Evolutionary conservation across 2,888 invertebrate species (phyloP).

Genomic region (Cerastis leucographa): DNA sequence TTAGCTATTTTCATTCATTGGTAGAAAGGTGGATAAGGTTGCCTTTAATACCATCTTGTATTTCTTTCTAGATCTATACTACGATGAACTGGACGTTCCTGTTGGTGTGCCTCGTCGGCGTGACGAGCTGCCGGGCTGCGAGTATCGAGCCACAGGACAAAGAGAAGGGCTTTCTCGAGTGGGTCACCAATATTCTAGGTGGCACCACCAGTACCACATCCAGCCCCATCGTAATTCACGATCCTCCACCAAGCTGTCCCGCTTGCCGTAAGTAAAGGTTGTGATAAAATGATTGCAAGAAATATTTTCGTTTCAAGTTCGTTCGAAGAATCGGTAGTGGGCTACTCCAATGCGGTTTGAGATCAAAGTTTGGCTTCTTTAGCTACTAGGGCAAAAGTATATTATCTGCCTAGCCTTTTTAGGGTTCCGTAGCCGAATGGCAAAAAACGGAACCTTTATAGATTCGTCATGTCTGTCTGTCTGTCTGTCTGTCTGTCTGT

Average conservation of each 20-base stretch:
- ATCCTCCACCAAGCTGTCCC: constrained; percentile 85
- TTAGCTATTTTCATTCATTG: background rate
- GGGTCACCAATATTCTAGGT: constrained; percentile 83
- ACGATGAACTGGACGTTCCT: constrained; percentile 77
- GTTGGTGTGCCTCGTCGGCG: constrained; percentile 73
- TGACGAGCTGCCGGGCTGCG: constrained; percentile 69
- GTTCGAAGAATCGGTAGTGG: background rate
- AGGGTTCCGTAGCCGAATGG: too few species aligned
- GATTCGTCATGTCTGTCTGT: too few species aligned
- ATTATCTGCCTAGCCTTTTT: background rate
- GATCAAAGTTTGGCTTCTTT: background rate
- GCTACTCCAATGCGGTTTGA: background rate
- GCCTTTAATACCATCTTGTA: background rate
- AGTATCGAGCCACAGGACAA: constrained; percentile 59
- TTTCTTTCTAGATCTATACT: constrained; percentile 35
- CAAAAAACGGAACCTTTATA: too few species aligned
- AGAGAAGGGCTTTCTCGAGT: constrained; percentile 85
- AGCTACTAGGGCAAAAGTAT: background rate
- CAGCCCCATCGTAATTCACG: constrained; percentile 69
- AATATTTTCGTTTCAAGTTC: background rate
- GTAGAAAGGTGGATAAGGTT: background rate
- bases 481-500: too few species aligned
- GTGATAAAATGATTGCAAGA: background rate
- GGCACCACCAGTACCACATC: constrained; percentile 73
- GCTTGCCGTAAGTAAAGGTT: constrained; percentile 88